These are phyloP conservation scores for Poeciliopsis turneri DNA, from an alignment of 2,797 vertebrate species.

Conservation along the genomic window DNA sequence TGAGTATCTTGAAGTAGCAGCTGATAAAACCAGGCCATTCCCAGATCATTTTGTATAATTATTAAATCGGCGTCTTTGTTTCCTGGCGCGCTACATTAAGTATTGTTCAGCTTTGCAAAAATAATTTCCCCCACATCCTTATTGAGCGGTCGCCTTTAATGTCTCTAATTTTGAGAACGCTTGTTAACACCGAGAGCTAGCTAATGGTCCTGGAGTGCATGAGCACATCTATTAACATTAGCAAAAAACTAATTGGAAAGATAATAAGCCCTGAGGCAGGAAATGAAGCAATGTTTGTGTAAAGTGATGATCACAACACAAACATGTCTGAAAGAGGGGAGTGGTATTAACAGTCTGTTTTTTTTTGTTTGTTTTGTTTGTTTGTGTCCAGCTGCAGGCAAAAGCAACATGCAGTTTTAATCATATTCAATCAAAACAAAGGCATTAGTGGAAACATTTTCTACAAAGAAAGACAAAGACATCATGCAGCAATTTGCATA, in stretches of 20 bases:
- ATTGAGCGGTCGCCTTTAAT: slow-evolving; percentile 68
- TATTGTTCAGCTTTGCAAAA: slow-evolving; percentile 64
- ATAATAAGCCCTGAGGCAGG: slow-evolving; percentile 77
- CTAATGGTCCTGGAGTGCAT: slow-evolving; percentile 79
- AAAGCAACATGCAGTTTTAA: slow-evolving; percentile 18
- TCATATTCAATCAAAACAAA: background rate
- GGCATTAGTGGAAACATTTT: background rate
- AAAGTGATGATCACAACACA: slow-evolving; percentile 63
- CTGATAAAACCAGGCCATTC: slow-evolving; percentile 43
- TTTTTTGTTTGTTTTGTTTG: background rate
- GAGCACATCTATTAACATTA: slow-evolving; percentile 80
- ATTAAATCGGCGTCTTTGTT: slow-evolving; percentile 53
- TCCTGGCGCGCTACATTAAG: slow-evolving; percentile 64
- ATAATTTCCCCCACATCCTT: slow-evolving; percentile 72
- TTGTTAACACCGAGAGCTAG: slow-evolving; percentile 73
- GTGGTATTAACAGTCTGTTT: slow-evolving; percentile 18
- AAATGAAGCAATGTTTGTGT: slow-evolving; percentile 77
- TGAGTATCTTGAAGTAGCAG: slow-evolving; percentile 19
- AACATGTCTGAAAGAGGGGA: slow-evolving; percentile 44
- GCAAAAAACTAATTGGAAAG: slow-evolving; percentile 76
- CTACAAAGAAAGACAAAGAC: background rate
- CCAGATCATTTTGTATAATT: slow-evolving; percentile 45
- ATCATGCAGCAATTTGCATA: background rate
- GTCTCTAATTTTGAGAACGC: slow-evolving; percentile 66
- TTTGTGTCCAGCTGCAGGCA: slow-evolving; percentile 25